Evolutionary conservation across 2,797 vertebrate species (phyloP), one percentile per base, ranked within the genome.

Genomic region (Microctenopoma lineatum): DNA sequence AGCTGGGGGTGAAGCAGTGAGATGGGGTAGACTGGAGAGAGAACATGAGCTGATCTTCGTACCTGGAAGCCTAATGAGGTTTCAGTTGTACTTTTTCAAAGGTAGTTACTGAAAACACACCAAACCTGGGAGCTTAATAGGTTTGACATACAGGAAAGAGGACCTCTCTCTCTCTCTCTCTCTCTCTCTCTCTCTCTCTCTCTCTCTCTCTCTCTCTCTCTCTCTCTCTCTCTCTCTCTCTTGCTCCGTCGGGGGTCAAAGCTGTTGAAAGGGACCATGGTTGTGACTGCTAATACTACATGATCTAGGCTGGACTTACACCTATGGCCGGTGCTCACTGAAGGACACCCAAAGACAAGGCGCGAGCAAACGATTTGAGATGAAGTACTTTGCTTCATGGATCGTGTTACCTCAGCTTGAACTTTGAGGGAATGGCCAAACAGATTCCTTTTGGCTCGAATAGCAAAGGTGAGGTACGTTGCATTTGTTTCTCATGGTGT

Each of bases 291-390:
- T 93, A 93, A 93, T 92, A 89, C 89, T 87, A 75, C 89, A 77
- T 92, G 92, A 93, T 93, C 92, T 87, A 3, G 25, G 61, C 8
- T 45, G 87, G 89, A 92, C 90, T 92, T 90, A 86, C 88, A 89
- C 87, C 89, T 84, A 15, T 53, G 59, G 80, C 55, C 68, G 5
- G n/a, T 7, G 54, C 81, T 67, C 26, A 14, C 79, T 50, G 60
- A 76, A 87, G 85, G 80, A 87, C 85, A 73, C 62, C 7, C 1
- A 64, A 66, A 76, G 62, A 71, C 73, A 13, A 25, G 64, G 77
- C 21, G 78, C 51, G 18, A 55, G 75, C 84, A 80, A 90, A 90
- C 79, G 63, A 78, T 81, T 83, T 77, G 84, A 90, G 87, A 87
- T 87, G 83, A 89, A 77, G 68, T 55, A 52, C 84, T 74, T 80